Conservation (phyloP, 2,888 invertebrate species). For the Leptinotarsa haldemani region DNA sequence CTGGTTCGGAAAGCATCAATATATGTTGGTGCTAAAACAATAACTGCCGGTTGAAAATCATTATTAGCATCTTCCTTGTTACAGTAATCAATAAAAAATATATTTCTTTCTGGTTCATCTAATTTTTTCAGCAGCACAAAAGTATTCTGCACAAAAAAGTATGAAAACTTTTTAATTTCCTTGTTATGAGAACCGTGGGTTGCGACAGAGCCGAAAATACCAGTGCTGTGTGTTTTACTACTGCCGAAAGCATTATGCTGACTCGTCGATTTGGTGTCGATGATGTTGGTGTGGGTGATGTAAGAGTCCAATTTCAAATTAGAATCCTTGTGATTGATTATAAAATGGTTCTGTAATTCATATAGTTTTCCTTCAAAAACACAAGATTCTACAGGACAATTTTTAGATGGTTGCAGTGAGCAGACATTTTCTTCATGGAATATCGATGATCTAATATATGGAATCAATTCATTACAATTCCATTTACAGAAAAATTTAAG, state of each 20-base stretch:
- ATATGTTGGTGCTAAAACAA: background rate
- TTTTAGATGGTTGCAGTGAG: background rate
- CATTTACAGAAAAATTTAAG: background rate
- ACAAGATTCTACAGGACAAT: background rate
- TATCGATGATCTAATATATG: background rate
- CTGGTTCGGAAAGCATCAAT: background rate
- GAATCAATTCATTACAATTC: background rate
- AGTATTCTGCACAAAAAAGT: background rate
- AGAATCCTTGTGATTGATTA: background rate
- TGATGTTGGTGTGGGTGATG: background rate
- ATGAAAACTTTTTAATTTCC: background rate
- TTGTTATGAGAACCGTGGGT: too few species aligned
- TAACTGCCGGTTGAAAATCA: background rate
- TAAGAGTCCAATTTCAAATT: background rate
- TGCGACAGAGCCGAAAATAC: too few species aligned
- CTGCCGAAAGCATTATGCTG: too few species aligned
- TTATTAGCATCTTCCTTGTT: background rate
- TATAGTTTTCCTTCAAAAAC: background rate
- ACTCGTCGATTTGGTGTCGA: background rate
- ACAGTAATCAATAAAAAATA: background rate
- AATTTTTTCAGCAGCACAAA: constrained; percentile 2
- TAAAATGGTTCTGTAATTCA: background rate
- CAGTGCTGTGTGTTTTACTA: too few species aligned
- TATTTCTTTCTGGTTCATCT: background rate
- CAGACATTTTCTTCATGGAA: background rate